These are phyloP conservation scores for Acanthisitta chloris DNA, from an alignment of 2,113 vertebrate genomes.

Conservation along the genomic window DNA sequence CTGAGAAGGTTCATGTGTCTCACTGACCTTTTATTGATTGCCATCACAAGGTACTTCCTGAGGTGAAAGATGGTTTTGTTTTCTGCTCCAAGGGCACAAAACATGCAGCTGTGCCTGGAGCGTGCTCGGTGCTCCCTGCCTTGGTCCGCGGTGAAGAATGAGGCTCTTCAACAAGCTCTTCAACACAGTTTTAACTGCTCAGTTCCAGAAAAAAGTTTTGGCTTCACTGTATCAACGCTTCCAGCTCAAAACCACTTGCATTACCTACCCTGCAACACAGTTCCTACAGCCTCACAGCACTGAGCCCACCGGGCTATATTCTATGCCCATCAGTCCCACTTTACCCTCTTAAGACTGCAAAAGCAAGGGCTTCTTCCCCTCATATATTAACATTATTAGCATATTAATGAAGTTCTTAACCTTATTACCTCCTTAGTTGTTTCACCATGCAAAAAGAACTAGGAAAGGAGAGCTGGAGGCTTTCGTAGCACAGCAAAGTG, in stretches of 20 bases:
- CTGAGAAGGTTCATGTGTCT: fast-evolving
- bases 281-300: fast-evolving
- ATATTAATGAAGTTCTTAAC: not conserved
- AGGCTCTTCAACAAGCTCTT: not conserved
- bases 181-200: not conserved
- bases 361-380: not conserved
- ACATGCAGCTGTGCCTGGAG: fast-evolving
- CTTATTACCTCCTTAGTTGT: not conserved
- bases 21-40: not conserved
- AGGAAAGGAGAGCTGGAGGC: not conserved
- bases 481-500: not conserved
- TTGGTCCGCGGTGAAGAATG: fast-evolving
- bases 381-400: not conserved
- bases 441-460: not conserved
- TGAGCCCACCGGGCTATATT: not conserved
- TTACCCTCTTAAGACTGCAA: not conserved
- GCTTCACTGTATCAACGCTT: not conserved
- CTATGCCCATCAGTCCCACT: not conserved
- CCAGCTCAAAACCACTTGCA: not conserved
- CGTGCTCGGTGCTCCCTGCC: not conserved
- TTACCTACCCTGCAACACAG: not conserved
- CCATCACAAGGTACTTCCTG: fast-evolving
- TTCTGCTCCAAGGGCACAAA: not conserved
- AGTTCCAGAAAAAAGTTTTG: not conserved
- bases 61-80: not conserved